These are phyloP conservation scores for Spinibarbus caldwelli DNA, from an alignment of 2,797 vertebrate species.

Conservation along the genomic window DNA sequence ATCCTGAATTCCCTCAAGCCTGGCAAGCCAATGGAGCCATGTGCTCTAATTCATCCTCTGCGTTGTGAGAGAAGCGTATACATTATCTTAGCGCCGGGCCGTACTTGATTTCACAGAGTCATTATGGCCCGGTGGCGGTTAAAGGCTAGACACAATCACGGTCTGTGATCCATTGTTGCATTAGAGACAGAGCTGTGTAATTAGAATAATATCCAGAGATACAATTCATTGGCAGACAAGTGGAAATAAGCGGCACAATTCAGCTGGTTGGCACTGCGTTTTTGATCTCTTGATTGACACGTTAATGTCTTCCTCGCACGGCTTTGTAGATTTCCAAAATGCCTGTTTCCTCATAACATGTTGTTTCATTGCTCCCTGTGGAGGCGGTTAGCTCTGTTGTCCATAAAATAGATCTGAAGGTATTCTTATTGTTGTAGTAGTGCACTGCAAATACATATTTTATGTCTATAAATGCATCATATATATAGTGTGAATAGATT, in stretches of 20 bases:
- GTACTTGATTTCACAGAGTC: constrained; percentile 59
- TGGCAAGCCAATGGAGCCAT: constrained; percentile 61
- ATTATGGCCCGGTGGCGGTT: constrained; percentile 49
- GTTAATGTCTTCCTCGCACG: constrained; percentile 48
- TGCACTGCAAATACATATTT: constrained; percentile 3
- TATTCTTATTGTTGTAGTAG: constrained; percentile 5
- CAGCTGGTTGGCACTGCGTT: constrained; percentile 42
- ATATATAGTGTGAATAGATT: constrained; percentile 2
- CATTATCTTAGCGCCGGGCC: constrained; percentile 62
- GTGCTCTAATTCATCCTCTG: constrained; percentile 66
- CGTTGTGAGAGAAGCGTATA: constrained; percentile 60
- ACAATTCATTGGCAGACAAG: constrained; percentile 48
- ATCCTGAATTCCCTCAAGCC: constrained; percentile 63
- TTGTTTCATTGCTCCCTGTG: constrained; percentile 44
- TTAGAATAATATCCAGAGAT: constrained; percentile 55
- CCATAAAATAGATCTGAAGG: constrained; percentile 40
- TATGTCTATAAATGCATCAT: not conserved
- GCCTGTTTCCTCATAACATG: constrained; percentile 38
- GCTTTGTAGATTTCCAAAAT: constrained; percentile 32
- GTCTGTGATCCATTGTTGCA: constrained; percentile 66
- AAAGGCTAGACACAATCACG: constrained; percentile 54
- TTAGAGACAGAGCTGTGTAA: constrained; percentile 53
- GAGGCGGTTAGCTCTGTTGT: constrained; percentile 38
- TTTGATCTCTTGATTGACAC: constrained; percentile 56
- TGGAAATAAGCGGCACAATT: constrained; percentile 49